phyloP scores from a whole-genome alignment of 2,888 invertebrate species.

The Drosophila cognata region DNA sequence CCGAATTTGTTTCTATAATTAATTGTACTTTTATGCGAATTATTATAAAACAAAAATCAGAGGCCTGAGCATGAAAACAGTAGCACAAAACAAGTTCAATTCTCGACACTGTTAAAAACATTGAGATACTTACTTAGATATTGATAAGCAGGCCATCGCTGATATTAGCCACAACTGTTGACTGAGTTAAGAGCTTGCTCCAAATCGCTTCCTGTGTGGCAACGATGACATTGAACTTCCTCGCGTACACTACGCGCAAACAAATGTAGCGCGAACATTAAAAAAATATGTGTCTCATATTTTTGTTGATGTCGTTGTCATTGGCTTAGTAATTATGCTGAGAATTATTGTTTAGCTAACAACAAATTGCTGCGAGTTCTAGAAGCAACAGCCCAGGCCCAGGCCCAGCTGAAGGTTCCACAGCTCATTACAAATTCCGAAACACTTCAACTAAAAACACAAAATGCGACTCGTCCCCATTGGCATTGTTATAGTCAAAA shows the following conservation, averaged over 20 bases:
- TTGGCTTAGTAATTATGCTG: constrained; percentile 53
- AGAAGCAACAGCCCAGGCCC: constrained; percentile 46
- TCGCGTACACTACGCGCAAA: constrained; percentile 35
- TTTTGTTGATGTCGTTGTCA: constrained; percentile 30
- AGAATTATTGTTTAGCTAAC: constrained; percentile 54
- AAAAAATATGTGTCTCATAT: constrained; percentile 67
- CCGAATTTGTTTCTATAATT: constrained; percentile 58
- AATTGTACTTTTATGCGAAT: constrained; percentile 62
- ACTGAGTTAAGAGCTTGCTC: background rate
- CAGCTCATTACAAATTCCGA: constrained; percentile 73
- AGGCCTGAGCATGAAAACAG: constrained; percentile 46
- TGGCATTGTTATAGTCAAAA: constrained; percentile 49
- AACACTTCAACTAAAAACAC: constrained; percentile 31
- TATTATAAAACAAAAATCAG: constrained; percentile 13
- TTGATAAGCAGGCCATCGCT: constrained; percentile 49
- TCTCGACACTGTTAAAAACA: constrained; percentile 29
- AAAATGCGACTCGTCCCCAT: constrained; percentile 26
- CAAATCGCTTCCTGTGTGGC: constrained; percentile 62
- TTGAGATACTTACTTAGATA: constrained; percentile 18
- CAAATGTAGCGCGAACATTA: constrained; percentile 38
- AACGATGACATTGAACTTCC: constrained; percentile 66
- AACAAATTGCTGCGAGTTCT: constrained; percentile 64
- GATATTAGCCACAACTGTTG: background rate
- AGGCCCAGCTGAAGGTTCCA: constrained; percentile 63
- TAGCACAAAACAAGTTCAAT: constrained; percentile 48